Conservation (phyloP, 2,113 vertebrate species). For the Proteles cristata region DNA sequence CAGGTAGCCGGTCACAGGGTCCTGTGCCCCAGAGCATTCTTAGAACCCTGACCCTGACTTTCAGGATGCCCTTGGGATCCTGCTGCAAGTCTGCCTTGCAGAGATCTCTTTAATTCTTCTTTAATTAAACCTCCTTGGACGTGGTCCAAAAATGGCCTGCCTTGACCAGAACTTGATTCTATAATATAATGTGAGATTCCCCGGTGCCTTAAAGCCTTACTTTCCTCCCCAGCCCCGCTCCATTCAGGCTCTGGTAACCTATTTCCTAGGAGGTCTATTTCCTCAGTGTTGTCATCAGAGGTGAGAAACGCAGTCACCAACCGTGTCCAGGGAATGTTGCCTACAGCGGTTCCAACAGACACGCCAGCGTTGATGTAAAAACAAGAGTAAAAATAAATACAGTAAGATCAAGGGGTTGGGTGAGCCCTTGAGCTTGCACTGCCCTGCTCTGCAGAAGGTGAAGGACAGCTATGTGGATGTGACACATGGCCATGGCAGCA, state of each 20-base stretch:
- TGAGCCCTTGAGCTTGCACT: neutral
- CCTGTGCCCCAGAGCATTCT: neutral
- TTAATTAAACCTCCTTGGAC: slow-evolving; percentile 4
- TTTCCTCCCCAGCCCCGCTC: fast-evolving
- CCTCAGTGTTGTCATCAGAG: neutral
- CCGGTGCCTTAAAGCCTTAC: neutral
- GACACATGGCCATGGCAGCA: neutral
- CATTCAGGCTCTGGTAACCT: neutral
- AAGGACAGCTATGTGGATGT: neutral
- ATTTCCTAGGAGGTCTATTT: neutral
- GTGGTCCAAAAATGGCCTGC: neutral
- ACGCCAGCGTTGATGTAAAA: neutral
- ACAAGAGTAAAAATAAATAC: neutral
- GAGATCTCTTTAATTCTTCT: neutral
- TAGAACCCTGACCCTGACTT: neutral
- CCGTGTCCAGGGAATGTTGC: too few species aligned
- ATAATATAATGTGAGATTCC: neutral
- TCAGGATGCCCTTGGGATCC: neutral
- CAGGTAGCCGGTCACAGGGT: too few species aligned
- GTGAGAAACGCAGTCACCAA: neutral
- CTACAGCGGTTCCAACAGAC: neutral
- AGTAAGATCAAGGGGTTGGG: neutral
- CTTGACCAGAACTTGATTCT: neutral
- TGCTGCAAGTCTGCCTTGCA: neutral
- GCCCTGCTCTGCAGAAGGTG: neutral